Percentiles rank a stretch among this genome's conserved stretches.
These are phyloP conservation scores for Penaeus chinensis DNA, from an alignment of 1,140 invertebrate genomes.

Conservation along the genomic window DNA sequence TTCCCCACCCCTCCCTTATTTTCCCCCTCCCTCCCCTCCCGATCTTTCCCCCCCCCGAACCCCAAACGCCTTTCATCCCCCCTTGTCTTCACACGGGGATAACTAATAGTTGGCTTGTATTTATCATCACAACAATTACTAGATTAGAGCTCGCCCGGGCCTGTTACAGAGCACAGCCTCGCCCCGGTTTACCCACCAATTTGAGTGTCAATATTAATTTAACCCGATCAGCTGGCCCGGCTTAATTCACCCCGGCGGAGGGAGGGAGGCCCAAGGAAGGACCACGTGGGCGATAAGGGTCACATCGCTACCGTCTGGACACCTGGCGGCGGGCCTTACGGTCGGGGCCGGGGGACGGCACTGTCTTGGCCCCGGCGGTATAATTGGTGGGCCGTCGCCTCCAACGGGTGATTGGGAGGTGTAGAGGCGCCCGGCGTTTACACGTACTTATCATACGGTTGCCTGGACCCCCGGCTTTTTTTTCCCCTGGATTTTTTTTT, in stretches of 20 bases:
- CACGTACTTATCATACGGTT: neutral
- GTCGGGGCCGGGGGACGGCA: neutral
- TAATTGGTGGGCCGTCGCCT: conserved; percentile 26
- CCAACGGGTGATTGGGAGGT: conserved; percentile 12
- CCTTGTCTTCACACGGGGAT: neutral
- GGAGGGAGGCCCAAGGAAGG: neutral
- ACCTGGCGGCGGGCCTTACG: neutral
- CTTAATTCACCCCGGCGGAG: conserved; percentile 28
- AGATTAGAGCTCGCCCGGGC: neutral
- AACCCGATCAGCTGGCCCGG: conserved; percentile 34
- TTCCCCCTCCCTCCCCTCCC: no score
- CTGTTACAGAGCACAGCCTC: conserved; percentile 27
- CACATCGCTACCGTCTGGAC: neutral
- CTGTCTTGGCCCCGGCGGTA: conserved; percentile 6
- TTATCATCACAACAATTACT: no score
- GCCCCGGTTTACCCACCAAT: conserved; percentile 32
- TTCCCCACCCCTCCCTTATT: neutral
- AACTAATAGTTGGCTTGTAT: no score
- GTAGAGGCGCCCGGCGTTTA: conserved; percentile 12
- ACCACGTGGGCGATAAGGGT: neutral
- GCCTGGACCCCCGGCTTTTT: neutral
- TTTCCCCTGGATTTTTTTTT: neutral
- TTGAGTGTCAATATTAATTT: conserved; percentile 44
- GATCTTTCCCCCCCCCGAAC: no score
- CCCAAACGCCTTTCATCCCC: neutral